Percentiles rank a stretch among this genome's conserved stretches.
These are phyloP conservation scores for Orcinus orca DNA, from an alignment of 2,113 vertebrate genomes.

Conservation along the genomic window DNA sequence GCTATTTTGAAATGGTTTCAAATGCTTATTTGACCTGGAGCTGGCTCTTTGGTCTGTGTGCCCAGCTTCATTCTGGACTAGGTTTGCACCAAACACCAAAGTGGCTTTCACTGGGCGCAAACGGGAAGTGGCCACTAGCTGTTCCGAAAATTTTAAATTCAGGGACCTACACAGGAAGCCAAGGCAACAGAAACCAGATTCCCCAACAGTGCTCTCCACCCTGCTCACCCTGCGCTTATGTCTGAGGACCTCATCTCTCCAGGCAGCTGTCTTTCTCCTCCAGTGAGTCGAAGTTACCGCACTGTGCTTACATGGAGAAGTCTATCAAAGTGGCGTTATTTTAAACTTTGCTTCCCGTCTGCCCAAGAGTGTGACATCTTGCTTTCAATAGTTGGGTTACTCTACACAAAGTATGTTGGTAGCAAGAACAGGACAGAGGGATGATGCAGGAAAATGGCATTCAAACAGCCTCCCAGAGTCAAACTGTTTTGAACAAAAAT, in stretches of 20 bases:
- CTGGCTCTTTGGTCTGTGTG: not conserved
- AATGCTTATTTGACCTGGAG: not conserved
- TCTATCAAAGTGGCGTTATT: not conserved
- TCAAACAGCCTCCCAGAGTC: not conserved
- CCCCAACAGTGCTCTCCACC: not conserved
- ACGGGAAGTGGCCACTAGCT: not conserved
- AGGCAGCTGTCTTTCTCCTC: not conserved
- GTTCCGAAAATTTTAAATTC: not conserved
- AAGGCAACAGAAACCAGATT: not conserved
- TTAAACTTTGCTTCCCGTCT: not conserved
- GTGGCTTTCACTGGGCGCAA: not conserved
- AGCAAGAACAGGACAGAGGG: not conserved
- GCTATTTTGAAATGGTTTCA: slow-evolving; percentile 49
- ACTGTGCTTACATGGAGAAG: not conserved
- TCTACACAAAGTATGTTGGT: not conserved
- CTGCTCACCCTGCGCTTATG: fast-evolving
- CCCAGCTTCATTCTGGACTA: not conserved
- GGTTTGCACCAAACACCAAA: not conserved
- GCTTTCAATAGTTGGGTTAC: not conserved
- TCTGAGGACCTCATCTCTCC: fast-evolving
- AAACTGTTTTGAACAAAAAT: not conserved
- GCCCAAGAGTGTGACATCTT: not conserved
- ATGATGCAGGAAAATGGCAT: not conserved
- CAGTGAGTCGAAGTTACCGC: not conserved
- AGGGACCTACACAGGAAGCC: not conserved